Evolutionary conservation across 1,140 invertebrate species (phyloP), one percentile per base, ranked within the genome.

Genomic region (Acromyrmex heyeri): DNA sequence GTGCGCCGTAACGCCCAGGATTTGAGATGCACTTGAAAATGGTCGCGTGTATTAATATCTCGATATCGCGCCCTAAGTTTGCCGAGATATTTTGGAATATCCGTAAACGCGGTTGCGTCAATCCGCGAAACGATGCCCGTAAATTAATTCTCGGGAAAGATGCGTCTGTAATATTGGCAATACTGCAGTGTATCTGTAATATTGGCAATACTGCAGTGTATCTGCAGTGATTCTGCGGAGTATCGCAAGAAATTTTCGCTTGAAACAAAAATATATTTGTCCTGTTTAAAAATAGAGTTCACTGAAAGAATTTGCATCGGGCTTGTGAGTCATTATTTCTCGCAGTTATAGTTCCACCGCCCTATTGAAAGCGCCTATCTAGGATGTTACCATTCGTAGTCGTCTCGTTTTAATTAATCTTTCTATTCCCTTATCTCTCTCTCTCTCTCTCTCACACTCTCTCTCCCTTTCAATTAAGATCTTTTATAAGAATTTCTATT

Each of bases 11-110:
- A 87, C 83, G 77, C 53, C 12, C 59, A 64, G 53, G 30, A 82
- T 86, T 88, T 64, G 86, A 83, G 73, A 76, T 69, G 86, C 88
- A 81, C 86, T 87, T 89, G 67, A 90, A 90, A 90, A 89, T 64
- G 72, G 70, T 86, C 65, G 64, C 48, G 34, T 64, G 77, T 85
- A 87, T 85, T 77, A 85, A 87, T 85, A 85, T 85, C 79, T 30
- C 79, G 86, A 75, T 83, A 50, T 50, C 61, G 34, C 59, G 44
- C 59, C 3, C 5, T 77, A 64, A 65, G 8, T 59, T 14, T 61
- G 59, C n/a, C 59, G 73, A 78, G 21, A 78, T 75, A 65, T 53
- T 85, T 30, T 27, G 10, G 38, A 61, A 61, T 62, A 61, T 34
- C 16, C 62, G 64, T 86, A 21, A 50, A 55, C 62, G 61, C 30